Evolutionary conservation across 2,113 vertebrate species (phyloP).

Genomic region (Trematocara unimaculatum): DNA sequence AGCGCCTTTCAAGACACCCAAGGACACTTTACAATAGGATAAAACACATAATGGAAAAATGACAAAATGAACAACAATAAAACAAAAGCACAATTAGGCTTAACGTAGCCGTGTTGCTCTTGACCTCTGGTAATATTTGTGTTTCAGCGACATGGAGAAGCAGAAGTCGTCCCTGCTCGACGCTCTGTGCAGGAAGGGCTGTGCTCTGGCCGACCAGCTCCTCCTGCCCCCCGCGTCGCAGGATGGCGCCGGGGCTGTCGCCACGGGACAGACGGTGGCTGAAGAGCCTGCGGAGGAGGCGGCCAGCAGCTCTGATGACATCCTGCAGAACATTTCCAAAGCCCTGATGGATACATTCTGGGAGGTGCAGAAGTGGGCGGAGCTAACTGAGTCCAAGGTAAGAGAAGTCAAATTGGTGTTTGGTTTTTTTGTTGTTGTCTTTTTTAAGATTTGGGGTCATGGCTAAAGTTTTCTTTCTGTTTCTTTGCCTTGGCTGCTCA

Average conservation of each 20-base stretch:
- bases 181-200: slow-evolving; percentile 90
- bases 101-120: background rate
- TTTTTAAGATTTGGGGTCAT: background rate
- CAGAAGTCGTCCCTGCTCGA: slow-evolving; percentile 91
- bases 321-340: slow-evolving; percentile 70
- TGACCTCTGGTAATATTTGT: background rate
- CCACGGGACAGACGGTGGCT: background rate
- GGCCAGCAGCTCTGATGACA: slow-evolving; percentile 79
- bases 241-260: slow-evolving; percentile 75
- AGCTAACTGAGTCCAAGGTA: slow-evolving; percentile 93
- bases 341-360: slow-evolving; percentile 84
- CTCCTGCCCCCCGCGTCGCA: slow-evolving; percentile 74
- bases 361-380: slow-evolving; percentile 96
- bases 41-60: background rate
- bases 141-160: slow-evolving; percentile 93
- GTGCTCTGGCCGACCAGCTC: slow-evolving; percentile 85
- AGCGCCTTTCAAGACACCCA: background rate
- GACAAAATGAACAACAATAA: background rate
- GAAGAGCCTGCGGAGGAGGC: slow-evolving; percentile 37
- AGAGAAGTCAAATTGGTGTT: background rate
- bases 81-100: background rate
- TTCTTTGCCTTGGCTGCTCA: slow-evolving; percentile 32
- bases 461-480: background rate
- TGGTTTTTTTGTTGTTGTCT: background rate
- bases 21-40: background rate